Percentiles rank a stretch among this genome's conserved stretches.
Evolutionary conservation across 2,113 vertebrate genomes (phyloP).

Genomic region (Atractosteus spatula): DNA sequence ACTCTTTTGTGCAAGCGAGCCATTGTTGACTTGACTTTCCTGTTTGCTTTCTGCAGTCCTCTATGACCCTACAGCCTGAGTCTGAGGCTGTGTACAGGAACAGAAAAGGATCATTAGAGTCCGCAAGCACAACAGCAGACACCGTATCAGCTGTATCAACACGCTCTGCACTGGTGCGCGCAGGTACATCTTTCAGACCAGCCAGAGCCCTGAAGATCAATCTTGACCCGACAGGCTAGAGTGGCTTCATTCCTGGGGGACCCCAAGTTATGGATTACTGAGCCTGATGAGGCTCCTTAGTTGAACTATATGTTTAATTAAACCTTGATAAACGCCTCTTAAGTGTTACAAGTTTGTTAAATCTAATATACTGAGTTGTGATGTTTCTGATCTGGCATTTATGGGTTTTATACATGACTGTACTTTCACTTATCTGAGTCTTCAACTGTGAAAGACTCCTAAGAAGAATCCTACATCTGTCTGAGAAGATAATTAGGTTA

Average conservation of each 20-base stretch:
- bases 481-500: too few relatives aligned
- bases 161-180: slow-evolving; percentile 53
- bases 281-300: too few relatives aligned
- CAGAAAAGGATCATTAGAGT: slow-evolving; percentile 56
- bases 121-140: slow-evolving; percentile 64
- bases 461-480: too few relatives aligned
- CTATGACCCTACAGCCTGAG: slow-evolving; percentile 52
- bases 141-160: slow-evolving; percentile 40
- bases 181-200: slow-evolving; percentile 48
- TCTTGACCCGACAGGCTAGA: slow-evolving; percentile 68
- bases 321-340: background rate
- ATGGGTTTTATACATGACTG: too few relatives aligned
- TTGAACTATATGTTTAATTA: background rate
- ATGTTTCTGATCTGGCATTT: background rate
- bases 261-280: background rate
- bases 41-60: slow-evolving; percentile 59
- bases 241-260: background rate
- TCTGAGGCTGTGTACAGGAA: slow-evolving; percentile 70
- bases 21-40: background rate
- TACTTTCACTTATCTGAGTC: too few relatives aligned
- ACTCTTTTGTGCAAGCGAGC: slow-evolving; percentile 39
- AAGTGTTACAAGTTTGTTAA: background rate
- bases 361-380: background rate
- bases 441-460: too few relatives aligned
- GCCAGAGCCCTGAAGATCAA: slow-evolving; percentile 61